Conservation (phyloP, 1,140 invertebrate genomes). For the fruit fly (Drosophila melanogaster) region Release_6_plus_ISO1_MT NT_037436.4:11118501-11119000, state of each 20-base stretch:
- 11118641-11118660: constrained; percentile 73
- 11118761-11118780: constrained; percentile 76
- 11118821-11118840: constrained; percentile 37
- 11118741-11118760: constrained; percentile 63
- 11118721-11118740: constrained; percentile 72
- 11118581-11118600: constrained; percentile 13
- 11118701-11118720: constrained; percentile 17
- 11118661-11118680: constrained; percentile 23
- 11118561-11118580: constrained; percentile 64
- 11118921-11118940: constrained; percentile 11
- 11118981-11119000: constrained; percentile 21
- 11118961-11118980: constrained; percentile 34
- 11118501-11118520: constrained; percentile 49
- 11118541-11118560: constrained; percentile 68
- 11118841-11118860: not conserved
- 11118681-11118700: too few species aligned
- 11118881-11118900: constrained; percentile 50
- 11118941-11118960: constrained; percentile 25
- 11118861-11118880: constrained; percentile 41
- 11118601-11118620: constrained; percentile 56
- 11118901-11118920: constrained; percentile 22
- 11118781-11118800: constrained; percentile 71
- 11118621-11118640: constrained; percentile 78
- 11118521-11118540: constrained; percentile 54
- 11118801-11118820: constrained; percentile 70